Base-by-base conservation (phyloP, 1,140 invertebrate species). In the Drosophila mauritiana region DNA sequence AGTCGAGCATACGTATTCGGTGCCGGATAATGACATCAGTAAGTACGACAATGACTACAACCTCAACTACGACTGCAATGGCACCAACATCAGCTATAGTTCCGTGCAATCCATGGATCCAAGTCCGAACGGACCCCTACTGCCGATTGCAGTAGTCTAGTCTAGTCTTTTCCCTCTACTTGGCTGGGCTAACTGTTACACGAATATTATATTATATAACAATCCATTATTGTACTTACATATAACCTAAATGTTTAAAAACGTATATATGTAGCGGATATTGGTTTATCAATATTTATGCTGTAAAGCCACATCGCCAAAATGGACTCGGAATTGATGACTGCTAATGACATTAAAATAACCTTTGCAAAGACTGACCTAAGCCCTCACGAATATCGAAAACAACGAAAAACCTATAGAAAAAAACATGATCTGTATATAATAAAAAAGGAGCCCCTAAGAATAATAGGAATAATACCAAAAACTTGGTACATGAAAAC, bases 11-110 rank as follows among this genome's bases (percentile, higher is more conserved):
- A 17, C 17, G 10, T 92, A 92, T 51, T 63, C 88, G 7, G 91
- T 88, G 40, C 91, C 91, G 13, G 51, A 78, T 31, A 82, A 85
- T 64, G 68, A 73, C 45, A 63, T 55, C 45, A 65, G 76, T 79
- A 56, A 79, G 76, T 79, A 43, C 34, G 45, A 51, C 52, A 45
- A 31, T 17, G 22, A 34, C 42, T 12, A 13, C 36, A 37, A 37
- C 12, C 12, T 3, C 36, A 37, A 37, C 36, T 37, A 37, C 36
- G 12, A 37, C 4, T 37, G 0, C 36, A 13, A 13, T 13, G 13
- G 20, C 37, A 55, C 40, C 22, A 27, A 17, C 13, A 25, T 42
- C 8, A 55, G 37, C 37, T 20, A 40, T 25, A 8, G 17, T 11
- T 11, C 20, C 12, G 7, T 3, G 31, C 8, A 22, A 22, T 22